Evolutionary conservation across 1,140 invertebrate genomes (phyloP).

Genomic region (Bathynomus jamesi): DNA sequence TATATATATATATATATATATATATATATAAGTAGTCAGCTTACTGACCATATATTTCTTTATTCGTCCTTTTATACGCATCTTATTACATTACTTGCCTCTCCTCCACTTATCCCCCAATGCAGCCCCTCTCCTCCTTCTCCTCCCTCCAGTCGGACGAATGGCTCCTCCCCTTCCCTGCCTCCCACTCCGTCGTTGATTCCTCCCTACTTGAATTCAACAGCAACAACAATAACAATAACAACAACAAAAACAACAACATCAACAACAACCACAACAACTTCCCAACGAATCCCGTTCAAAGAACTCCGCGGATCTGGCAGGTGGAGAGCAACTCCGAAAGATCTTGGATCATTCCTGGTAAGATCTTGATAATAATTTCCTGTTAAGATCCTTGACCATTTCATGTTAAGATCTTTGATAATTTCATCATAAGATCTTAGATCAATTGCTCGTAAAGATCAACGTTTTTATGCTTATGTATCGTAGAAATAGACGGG

Average conservation of each 20-base stretch:
- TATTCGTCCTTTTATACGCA: background rate
- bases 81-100: no score
- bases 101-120: no score
- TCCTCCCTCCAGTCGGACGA: background rate
- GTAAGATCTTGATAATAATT: background rate
- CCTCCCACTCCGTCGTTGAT: background rate
- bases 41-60: background rate
- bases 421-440: no score
- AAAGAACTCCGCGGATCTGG: background rate
- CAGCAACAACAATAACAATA: background rate
- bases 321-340: background rate
- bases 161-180: background rate
- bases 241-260: background rate
- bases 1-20: conserved; percentile 10
- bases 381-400: background rate
- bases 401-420: background rate
- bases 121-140: background rate
- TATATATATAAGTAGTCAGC: background rate
- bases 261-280: background rate
- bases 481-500: no score
- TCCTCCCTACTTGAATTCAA: background rate
- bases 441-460: no score
- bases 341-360: background rate
- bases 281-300: background rate
- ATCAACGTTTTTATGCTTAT: no score